Evolutionary conservation across 2,113 vertebrate genomes (phyloP), one percentile per base, ranked within the genome.

Genomic region (Redunca redunca): DNA sequence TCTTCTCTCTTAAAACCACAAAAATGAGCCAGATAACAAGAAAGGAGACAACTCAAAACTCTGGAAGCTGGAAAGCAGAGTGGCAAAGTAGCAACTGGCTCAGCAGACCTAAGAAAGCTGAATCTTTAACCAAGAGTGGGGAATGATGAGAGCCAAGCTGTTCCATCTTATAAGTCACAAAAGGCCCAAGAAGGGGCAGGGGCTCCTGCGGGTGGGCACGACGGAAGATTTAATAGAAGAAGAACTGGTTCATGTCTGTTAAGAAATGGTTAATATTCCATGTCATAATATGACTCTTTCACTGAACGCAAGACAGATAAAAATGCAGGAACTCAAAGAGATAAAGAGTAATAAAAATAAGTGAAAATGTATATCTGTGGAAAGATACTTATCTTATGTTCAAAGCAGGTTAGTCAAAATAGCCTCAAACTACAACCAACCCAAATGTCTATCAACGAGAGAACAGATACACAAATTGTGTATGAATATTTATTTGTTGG

Each of bases 261-360:
- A 93, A 92, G 58, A 94, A 95, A 78, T 33, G 23, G 23, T 52
- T n/a, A 78, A 62, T 21, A 94, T 97, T 94, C 53, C 74, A 80
- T 80, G 19, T 92, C 82, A 26, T 50, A 92, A 77, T 53, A 23
- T 46, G 60, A 91, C 10, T 88, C 60, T 93, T 95, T 53, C 64
- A 81, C 26, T 93, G 77, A 91, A 93, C 13, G 43, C 16, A 77
- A 88, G 92, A 92, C n/a, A 60, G 83, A 11, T 62, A 88, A 88
- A 95, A 94, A 85, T 88, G 11, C 3, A 93, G 77, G 55, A 96
- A 91, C 26, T 55, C 52, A 84, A 26, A 74, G 21, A 83, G 36
- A 52, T 52, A 93, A 85, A 50, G 17, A 89, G 5, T 90, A 85
- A 62, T 90, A n/a, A 94, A 96, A 95, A 94, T 64, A 88, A 95